Base-by-base conservation (phyloP, 2,113 vertebrate species). In the Corydoras maculifer region DNA sequence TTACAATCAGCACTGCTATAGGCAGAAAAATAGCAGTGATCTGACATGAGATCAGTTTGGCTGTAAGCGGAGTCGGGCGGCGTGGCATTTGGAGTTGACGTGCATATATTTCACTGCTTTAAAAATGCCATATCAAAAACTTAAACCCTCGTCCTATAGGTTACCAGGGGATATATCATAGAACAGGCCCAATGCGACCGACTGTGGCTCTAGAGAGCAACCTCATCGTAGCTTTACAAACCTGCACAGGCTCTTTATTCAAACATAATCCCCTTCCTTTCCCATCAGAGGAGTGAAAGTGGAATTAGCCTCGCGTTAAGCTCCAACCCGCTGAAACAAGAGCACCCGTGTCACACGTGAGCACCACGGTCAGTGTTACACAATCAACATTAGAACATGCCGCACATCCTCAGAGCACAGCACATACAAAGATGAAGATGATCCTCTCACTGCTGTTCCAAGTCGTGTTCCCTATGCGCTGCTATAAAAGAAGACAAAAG, bases 241-340 rank as follows among this genome's bases (percentile, higher is more conserved):
- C 29, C 53, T 43, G 35, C 35, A 11, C 54, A 1, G n/a, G 18
- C 55, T 58, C 43, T 35, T 58, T 67, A 49, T 62, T 61, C 11
- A 32, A 35, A 65, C 61, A 49, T 77, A 73, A 80, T 77, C 69
- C 76, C 30, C 32, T 55, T 10, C 58, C 15, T 18, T 57, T 30
- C 65, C 68, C 61, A 70, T 70, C 48, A 60, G 75, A 69, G 50
- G 67, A 78, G 76, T 53, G 68, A 68, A 63, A 80, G 73, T 75
- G 77, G 72, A 62, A 78, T 68, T 75, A 73, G 70, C 73, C 70
- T 70, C 65, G 67, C 54, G 65, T 76, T 59, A 63, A 76, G 73
- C 70, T 64, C 68, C 62, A 35, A 48, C 68, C 70, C 54, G 12
- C 43, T 51, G 54, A 73, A 32, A 60, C 71, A 25, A 53, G 7